These are phyloP conservation scores for Atrina japonica DNA, from an alignment of 2,888 invertebrate species.

Conservation along the genomic window DNA sequence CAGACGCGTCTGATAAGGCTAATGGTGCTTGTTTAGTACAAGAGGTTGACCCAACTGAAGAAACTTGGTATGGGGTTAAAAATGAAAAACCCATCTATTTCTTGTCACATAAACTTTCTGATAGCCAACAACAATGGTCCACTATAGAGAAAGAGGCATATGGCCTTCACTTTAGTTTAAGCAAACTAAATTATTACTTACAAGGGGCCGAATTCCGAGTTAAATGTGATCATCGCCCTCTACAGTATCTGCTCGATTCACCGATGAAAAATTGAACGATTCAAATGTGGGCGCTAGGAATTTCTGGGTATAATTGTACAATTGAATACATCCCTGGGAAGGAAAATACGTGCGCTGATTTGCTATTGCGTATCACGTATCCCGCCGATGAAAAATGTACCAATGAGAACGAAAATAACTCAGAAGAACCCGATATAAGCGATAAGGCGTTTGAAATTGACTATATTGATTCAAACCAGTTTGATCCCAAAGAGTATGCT, in stretches of 20 bases:
- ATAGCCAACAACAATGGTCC: constrained; percentile 33
- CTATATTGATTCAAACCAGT: constrained; percentile 11
- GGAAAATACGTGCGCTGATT: no score
- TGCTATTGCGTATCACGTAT: background rate
- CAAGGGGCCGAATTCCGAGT: constrained; percentile 1
- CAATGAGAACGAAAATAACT: no score
- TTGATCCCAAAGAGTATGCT: constrained; percentile 1
- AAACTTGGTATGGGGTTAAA: background rate
- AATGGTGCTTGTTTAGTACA: constrained; percentile 28
- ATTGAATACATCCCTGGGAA: constrained; percentile 6
- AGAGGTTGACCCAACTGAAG: constrained; percentile 12
- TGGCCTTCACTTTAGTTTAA: constrained; percentile 32
- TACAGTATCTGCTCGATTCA: constrained; percentile 6
- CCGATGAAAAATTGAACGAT: constrained; percentile 27
- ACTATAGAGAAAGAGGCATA: constrained; percentile 35
- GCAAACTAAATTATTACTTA: constrained; percentile 23
- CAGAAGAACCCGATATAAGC: constrained; percentile 4
- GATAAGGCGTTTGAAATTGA: constrained; percentile 20
- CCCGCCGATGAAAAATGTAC: background rate
- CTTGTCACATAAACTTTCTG: constrained; percentile 32
- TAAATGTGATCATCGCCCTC: constrained; percentile 15
- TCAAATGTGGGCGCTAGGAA: constrained; percentile 9
- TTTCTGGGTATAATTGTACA: constrained; percentile 13
- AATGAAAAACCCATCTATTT: constrained; percentile 34
- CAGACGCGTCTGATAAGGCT: constrained; percentile 10